These are phyloP conservation scores for Meteorus cinctellus DNA, from an alignment of 2,888 invertebrate genomes.

Conservation along the genomic window DNA sequence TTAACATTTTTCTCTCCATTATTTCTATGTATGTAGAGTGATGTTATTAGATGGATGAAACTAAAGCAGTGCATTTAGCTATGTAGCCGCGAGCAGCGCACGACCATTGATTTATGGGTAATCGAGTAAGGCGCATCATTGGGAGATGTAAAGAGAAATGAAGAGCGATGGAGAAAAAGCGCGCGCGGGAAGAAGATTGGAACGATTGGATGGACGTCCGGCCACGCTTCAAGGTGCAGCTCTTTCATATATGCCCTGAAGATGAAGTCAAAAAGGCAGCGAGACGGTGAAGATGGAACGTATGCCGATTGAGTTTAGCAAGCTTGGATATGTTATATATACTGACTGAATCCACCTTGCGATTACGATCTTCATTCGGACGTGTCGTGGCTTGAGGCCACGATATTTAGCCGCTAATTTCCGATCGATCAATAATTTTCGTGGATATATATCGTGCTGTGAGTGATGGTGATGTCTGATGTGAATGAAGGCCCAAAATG, in stretches of 20 bases:
- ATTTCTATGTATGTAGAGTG: not conserved
- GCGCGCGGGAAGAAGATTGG: conserved; percentile 26
- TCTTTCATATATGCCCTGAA: conserved; percentile 29
- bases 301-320: conserved; percentile 12
- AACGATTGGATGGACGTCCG: conserved; percentile 27
- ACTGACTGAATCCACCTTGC: conserved; percentile 44
- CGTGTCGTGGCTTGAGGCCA: conserved; percentile 67
- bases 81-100: conserved; percentile 45
- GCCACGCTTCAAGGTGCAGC: conserved; percentile 32
- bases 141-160: conserved; percentile 1
- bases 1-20: not conserved
- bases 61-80: conserved; percentile 36
- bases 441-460: conserved; percentile 43
- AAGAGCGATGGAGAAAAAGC: not conserved
- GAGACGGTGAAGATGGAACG: not conserved
- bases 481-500: conserved; percentile 13
- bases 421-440: conserved; percentile 70
- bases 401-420: conserved; percentile 71
- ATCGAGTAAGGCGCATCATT: conserved; percentile 52
- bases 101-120: conserved; percentile 65
- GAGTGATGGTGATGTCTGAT: conserved; percentile 22
- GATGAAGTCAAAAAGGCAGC: conserved; percentile 18
- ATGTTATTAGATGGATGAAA: conserved; percentile 25
- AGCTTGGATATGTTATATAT: conserved; percentile 21
- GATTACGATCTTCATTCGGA: conserved; percentile 69